Percentiles rank a stretch among this genome's conserved stretches.
Conservation (phyloP, 2,888 invertebrate species). For the Acrobasis consociella region DNA sequence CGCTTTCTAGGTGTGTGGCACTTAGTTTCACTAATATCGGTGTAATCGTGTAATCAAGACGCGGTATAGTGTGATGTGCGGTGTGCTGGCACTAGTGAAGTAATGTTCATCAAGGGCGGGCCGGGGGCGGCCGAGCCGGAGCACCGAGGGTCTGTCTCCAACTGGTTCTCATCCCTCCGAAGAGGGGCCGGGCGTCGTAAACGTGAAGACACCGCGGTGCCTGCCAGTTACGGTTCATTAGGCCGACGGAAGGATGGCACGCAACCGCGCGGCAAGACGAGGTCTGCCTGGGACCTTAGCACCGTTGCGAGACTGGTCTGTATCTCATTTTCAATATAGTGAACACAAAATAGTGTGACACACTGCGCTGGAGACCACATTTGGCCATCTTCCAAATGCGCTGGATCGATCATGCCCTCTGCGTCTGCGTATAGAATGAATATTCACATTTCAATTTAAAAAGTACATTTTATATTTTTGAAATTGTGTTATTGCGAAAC, state of each 20-base stretch:
- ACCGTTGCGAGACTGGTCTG: constrained; percentile 82
- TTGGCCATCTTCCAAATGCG: constrained; percentile 73
- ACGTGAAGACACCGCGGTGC: constrained; percentile 67
- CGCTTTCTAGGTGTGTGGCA: constrained; percentile 69
- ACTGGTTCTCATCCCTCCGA: constrained; percentile 92
- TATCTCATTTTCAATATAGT: constrained; percentile 47
- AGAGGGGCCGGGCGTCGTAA: constrained; percentile 79
- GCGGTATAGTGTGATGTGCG: constrained; percentile 68
- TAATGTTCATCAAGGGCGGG: constrained; percentile 80
- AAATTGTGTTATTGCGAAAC: background rate
- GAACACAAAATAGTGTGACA: constrained; percentile 31
- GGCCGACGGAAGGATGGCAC: constrained; percentile 75
- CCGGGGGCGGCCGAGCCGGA: constrained; percentile 79
- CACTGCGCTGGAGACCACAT: constrained; percentile 61
- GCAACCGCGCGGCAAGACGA: constrained; percentile 73
- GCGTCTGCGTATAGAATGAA: constrained; percentile 50
- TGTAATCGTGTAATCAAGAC: constrained; percentile 52
- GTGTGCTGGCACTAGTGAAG: constrained; percentile 64
- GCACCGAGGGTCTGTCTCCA: constrained; percentile 87
- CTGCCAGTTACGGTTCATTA: constrained; percentile 77
- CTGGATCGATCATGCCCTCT: constrained; percentile 71
- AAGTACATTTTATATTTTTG: background rate
- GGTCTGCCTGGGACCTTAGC: constrained; percentile 85
- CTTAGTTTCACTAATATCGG: constrained; percentile 61
- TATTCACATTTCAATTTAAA: constrained; percentile 1